Base-by-base conservation (phyloP, 2,113 vertebrate species). In the Phaethornis superciliosus region DNA sequence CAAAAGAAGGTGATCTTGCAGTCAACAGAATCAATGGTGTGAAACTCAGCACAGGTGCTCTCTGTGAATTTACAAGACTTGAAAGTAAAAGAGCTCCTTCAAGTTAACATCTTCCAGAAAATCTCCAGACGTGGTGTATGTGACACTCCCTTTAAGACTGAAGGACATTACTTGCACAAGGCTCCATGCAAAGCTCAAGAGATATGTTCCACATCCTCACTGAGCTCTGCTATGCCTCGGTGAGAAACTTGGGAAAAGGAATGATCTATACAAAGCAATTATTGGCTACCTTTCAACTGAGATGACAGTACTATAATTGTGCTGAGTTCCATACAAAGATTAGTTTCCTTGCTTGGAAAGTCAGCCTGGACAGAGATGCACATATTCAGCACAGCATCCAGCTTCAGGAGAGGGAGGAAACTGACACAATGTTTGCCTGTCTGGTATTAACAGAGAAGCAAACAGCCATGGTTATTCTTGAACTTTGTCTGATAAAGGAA, bases 1-100 rank as follows among this genome's bases (percentile, higher is more conserved):
- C 70, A 54, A 79, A 90, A 85, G 28, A 92, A 74, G 24, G 81
- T 23, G 2, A 55, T 83, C 90, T 70, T 35, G 11, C 40, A 47
- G 35, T 68, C 60, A 81, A 69, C 26, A 76, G 40, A 78, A 89
- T 56, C 40, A 69, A 30, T 16, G 42, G 21, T 27, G n/a, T 94
- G 59, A 92, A 93, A 94, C 69, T 58, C 49, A 46, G 64, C n/a
- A 86, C 65, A 83, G 60, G 11, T 49, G 40, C 12, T 51, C 74
- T 44, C 35, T 33, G 49, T 75, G 80, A 92, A 72, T 42, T 76
- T 89, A 35, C 40, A 92, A 55, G 49, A 9, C n/a, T 62, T 60
- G 64, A 91, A 93, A 88, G 28, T 58, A 95, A 90, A 97, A 55
- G 2, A 69, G 49, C 42, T 81, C n/a, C 85, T 63, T 88, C 28